Base-by-base conservation (phyloP, 2,888 invertebrate genomes). In the Dicranocentrus wangi region DNA sequence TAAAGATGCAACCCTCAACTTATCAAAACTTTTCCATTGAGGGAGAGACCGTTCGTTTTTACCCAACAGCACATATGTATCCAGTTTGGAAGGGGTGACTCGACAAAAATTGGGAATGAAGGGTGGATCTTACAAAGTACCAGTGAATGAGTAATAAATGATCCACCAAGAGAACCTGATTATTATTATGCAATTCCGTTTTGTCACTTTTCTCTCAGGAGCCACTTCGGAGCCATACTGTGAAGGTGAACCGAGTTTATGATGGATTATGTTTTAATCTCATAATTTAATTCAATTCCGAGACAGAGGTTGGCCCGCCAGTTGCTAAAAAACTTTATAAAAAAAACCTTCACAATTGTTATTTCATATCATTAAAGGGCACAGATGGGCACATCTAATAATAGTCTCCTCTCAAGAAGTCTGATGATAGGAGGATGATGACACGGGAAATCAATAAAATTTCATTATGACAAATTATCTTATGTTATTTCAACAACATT, bases 381-480 rank as follows among this genome's bases (percentile, higher is more conserved):
- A 17, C 60, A 60, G 60, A 60, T 28, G 60, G 60, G 60, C n/a
- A 60, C 23, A n/a, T 60, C 13, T 25, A n/a, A 55, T 55, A 25
- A 55, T 55, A 47, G 15, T 47, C n/a, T 32, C 8, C 17, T 21
- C n/a, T 10, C 10, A 47, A 47, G 15, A n/a, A n/a, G 13, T 47
- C 10, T 47, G 47, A 47, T 71, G 21, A 55, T 55, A 43, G 27
- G 43, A 53, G n/a, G 25, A 43, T 32, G 43, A 75, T 66, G 75
- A 75, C 65, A 39, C 39, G 32, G 23, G 21, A 51, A 61, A 68
- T 28, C 47, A 23, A 32, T 76, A 47, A 76, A 60, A 19, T 61
- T 53, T 51, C 55, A 53, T 60, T 68, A 76, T 76, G 76, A 76
- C 68, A 76, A 76, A 76, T 76, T 68, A 69, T 68, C 60, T 21